phyloP scores from a whole-genome alignment of 2,797 vertebrate species.

The Silurus lanzhouensis region DNA sequence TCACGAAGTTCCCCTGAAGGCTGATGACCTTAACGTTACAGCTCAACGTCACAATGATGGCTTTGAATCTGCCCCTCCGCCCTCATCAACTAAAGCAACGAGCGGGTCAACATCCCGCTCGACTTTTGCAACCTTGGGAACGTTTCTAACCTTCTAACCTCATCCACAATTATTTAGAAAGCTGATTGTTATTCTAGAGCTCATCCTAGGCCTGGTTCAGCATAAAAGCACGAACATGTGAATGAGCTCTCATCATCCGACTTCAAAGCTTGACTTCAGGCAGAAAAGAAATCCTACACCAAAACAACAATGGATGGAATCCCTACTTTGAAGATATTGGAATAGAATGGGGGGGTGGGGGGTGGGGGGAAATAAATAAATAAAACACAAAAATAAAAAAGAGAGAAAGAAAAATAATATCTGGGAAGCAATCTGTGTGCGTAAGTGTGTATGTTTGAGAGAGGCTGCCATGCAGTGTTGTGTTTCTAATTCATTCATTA shows the following conservation, averaged over 20 bases:
- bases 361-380: slow-evolving; percentile 65
- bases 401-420: slow-evolving; percentile 68
- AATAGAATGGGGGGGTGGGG: slow-evolving; percentile 22
- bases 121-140: slow-evolving; percentile 44
- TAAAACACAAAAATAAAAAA: slow-evolving; percentile 39
- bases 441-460: slow-evolving; percentile 62
- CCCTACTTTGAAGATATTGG: slow-evolving; percentile 26
- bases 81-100: slow-evolving; percentile 47
- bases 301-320: slow-evolving; percentile 73
- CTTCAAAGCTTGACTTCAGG: slow-evolving; percentile 73
- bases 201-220: slow-evolving; percentile 47
- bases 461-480: slow-evolving; percentile 77
- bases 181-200: slow-evolving; percentile 54
- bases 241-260: slow-evolving; percentile 69
- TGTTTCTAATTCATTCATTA: slow-evolving; percentile 73
- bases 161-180: slow-evolving; percentile 47
- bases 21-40: slow-evolving; percentile 35
- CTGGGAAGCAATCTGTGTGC: slow-evolving; percentile 63
- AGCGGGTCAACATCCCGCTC: slow-evolving; percentile 53
- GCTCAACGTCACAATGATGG: slow-evolving; percentile 53
- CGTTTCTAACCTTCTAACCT: slow-evolving; percentile 21
- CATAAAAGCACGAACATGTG: slow-evolving; percentile 64
- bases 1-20: slow-evolving; percentile 63
- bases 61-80: slow-evolving; percentile 32
- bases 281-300: slow-evolving; percentile 69